Percentiles rank a stretch among this genome's conserved stretches.
Conservation (phyloP, 2,113 vertebrate species). For the Brevimyrus niger region DNA sequence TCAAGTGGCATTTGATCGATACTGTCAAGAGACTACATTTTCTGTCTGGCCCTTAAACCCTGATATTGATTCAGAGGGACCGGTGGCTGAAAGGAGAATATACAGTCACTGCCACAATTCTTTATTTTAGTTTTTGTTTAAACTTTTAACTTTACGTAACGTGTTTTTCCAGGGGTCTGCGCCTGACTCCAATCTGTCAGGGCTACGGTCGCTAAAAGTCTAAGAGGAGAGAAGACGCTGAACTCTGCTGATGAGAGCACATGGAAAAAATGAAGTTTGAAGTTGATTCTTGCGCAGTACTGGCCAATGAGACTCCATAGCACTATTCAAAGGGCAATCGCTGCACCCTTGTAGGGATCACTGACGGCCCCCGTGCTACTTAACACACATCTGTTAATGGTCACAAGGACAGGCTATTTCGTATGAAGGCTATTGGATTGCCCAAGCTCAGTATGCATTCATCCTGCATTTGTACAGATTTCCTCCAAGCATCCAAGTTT, state of each 20-base stretch:
- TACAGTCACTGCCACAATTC: background rate
- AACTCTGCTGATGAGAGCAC: background rate
- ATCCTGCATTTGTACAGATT: background rate
- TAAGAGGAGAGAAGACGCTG: background rate
- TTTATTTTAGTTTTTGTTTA: background rate
- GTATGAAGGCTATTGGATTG: background rate
- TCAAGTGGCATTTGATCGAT: slow-evolving; percentile 11
- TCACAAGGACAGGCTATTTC: background rate
- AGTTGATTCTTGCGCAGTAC: background rate
- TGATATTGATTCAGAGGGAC: background rate
- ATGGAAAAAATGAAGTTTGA: background rate
- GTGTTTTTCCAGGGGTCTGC: background rate
- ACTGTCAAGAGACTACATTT: slow-evolving; percentile 3
- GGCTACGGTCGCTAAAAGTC: background rate
- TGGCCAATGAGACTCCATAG: background rate
- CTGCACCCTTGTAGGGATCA: background rate
- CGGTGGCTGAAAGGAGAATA: background rate
- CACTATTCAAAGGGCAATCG: background rate
- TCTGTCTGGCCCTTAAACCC: slow-evolving; percentile 9
- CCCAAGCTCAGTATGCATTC: background rate
- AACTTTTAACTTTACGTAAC: background rate
- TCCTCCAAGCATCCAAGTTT: background rate
- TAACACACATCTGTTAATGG: background rate
- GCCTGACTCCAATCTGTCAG: background rate
- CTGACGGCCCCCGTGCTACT: background rate